A percentile compares a stretch with the other conserved stretches of the same genome.
These are phyloP conservation scores for Stenotaenia linearis DNA, from an alignment of 2,888 invertebrate species.

Conservation along the genomic window DNA sequence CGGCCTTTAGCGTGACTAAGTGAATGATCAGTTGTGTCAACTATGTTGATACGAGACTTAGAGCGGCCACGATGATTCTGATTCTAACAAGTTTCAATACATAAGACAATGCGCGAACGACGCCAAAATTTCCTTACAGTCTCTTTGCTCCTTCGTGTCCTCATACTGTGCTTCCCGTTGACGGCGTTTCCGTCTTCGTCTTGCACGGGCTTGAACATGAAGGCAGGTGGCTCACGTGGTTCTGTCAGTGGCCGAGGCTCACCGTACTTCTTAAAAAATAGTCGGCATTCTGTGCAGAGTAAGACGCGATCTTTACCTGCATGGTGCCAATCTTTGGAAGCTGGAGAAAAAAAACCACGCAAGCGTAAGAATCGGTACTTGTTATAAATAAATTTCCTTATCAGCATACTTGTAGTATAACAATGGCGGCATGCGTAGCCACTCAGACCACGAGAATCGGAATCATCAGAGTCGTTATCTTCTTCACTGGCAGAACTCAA, in stretches of 20 bases:
- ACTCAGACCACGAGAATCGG: constrained; percentile 79
- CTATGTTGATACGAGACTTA: constrained; percentile 33
- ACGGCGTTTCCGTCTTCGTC: constrained; percentile 44
- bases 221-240: constrained; percentile 46
- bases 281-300: constrained; percentile 68
- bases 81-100: too few relatives aligned
- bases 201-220: constrained; percentile 49
- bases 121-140: constrained; percentile 43
- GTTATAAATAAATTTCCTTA: not conserved
- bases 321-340: constrained; percentile 65
- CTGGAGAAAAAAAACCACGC: constrained; percentile 46
- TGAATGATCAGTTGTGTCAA: constrained; percentile 42
- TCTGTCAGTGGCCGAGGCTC: constrained; percentile 55
- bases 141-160: constrained; percentile 47
- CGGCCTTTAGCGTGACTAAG: constrained; percentile 42
- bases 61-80: constrained; percentile 30
- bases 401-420: constrained; percentile 60
- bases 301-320: constrained; percentile 65
- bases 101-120: too few relatives aligned
- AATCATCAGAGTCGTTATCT: constrained; percentile 91
- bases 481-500: constrained; percentile 58
- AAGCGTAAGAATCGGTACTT: not conserved
- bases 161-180: constrained; percentile 45
- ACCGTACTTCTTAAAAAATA: constrained; percentile 70
- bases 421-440: constrained; percentile 68